Evolutionary conservation across 2,113 vertebrate genomes (phyloP), one percentile per base, ranked within the genome.

Genomic region (Zootoca vivipara): DNA sequence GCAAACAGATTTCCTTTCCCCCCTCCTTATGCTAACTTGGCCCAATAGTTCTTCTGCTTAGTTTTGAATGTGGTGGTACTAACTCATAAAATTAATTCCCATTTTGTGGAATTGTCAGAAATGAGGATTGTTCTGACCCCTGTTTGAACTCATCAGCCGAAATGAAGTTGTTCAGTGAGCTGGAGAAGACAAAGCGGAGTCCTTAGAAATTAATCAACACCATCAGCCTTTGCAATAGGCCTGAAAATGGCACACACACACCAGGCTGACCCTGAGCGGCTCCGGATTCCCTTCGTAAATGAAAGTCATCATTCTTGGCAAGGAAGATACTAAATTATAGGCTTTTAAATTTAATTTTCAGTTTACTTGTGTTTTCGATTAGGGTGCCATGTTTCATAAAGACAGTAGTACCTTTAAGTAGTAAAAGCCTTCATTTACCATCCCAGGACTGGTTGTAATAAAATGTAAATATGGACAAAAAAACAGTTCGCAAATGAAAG

Each of bases 81-180:
- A 97, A 97, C 96, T 97, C 96, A 96, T 98, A 98, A 97, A 98
- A 99, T 99, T 97, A 98, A 99, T 99, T 98, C 96, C 97, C 97
- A 97, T 98, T 97, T 96, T 89, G 95, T 96, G 96, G 97, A 98
- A 97, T 98, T 98, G 98, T 98, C 98, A 98, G 98, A 98, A 98
- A 97, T 97, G 98, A 98, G 97, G 97, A 98, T 98, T 96, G 96
- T 97, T 97, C 97, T 99, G 99, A 99, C 98, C 99, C 95, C 95
- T 93, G 96, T 95, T 97, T 99, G 99, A 99, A 99, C 98, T 99
- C 98, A 99, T 99, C 98, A 98, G 97, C 96, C 95, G 98, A 98
- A 99, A 99, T 99, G 98, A 99, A 99, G 98, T 98, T 99, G 98
- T 97, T 99, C 98, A 99, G 95, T 98, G 98, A 98, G 97, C 98